Evolutionary conservation across 2,797 vertebrate genomes (phyloP).

Genomic region (Crocodylus rhombifer): DNA sequence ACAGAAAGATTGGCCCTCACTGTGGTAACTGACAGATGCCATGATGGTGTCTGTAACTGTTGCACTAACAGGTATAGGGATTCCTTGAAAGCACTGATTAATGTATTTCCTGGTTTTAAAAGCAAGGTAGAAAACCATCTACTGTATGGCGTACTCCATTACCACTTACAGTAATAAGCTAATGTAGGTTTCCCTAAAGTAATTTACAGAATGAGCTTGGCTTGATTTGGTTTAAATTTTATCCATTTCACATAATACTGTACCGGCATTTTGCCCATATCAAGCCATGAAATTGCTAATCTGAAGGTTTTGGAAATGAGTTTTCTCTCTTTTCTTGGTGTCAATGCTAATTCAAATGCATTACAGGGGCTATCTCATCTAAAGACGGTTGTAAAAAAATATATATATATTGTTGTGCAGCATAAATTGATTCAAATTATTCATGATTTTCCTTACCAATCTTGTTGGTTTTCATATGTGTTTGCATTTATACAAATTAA

Average conservation of each 20-base stretch:
- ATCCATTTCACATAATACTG: neutral
- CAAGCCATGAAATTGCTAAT: neutral
- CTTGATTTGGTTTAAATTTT: neutral
- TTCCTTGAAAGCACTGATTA: neutral
- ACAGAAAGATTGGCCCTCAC: too few species aligned
- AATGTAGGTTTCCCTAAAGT: neutral
- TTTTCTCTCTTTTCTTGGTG: neutral
- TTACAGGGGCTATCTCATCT: neutral
- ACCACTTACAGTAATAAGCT: neutral
- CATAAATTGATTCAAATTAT: slow-evolving; percentile 25
- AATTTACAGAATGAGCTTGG: neutral
- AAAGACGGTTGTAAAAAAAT: slow-evolving; percentile 9
- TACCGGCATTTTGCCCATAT: neutral
- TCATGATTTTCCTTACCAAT: neutral
- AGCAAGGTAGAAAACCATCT: neutral
- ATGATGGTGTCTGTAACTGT: neutral
- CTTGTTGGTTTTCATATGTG: slow-evolving; percentile 17
- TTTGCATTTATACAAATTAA: slow-evolving; percentile 47
- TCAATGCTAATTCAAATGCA: neutral
- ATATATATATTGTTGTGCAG: neutral
- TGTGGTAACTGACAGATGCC: neutral
- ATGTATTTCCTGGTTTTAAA: neutral
- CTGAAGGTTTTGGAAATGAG: neutral
- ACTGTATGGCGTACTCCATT: neutral
- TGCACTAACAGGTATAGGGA: slow-evolving; percentile 4